A percentile compares a stretch with the other conserved stretches of the same genome.
Conservation (phyloP, 2,797 vertebrate genomes). For the Megaceryle alcyon region DNA sequence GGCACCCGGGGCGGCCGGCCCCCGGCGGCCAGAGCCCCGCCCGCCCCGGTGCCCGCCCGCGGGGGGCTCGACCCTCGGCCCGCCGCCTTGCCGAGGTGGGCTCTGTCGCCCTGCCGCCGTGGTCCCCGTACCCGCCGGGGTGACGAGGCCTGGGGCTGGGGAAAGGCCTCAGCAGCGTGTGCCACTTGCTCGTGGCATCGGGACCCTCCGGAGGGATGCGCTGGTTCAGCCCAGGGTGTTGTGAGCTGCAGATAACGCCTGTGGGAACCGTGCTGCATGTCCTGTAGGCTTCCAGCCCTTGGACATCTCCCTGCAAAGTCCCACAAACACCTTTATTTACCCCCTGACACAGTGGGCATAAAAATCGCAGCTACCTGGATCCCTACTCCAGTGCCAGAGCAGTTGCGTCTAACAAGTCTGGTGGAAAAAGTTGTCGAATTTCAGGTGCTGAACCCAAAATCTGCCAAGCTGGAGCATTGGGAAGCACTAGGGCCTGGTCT, state of each 20-base stretch:
- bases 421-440: neutral
- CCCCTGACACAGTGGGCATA: neutral
- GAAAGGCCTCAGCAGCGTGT: neutral
- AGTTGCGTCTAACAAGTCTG: neutral
- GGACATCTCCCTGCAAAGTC: rapidly evolving
- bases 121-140: too few relatives aligned
- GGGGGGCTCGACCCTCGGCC: neutral
- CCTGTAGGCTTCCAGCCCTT: neutral
- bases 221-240: neutral
- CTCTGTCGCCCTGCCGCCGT: too few relatives aligned
- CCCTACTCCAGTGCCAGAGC: neutral
- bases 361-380: neutral
- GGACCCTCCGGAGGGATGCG: neutral
- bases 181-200: neutral
- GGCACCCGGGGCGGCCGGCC: neutral
- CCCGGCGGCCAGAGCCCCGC: neutral
- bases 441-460: neutral
- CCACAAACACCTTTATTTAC: rapidly evolving
- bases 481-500: neutral
- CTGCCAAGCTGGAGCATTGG: rapidly evolving
- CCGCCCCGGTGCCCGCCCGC: neutral
- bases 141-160: too few relatives aligned
- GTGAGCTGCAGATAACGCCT: too few relatives aligned
- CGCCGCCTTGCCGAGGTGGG: neutral
- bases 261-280: rapidly evolving